These are phyloP conservation scores for Amblyteles armatorius DNA, from an alignment of 2,888 invertebrate species.

Conservation along the genomic window DNA sequence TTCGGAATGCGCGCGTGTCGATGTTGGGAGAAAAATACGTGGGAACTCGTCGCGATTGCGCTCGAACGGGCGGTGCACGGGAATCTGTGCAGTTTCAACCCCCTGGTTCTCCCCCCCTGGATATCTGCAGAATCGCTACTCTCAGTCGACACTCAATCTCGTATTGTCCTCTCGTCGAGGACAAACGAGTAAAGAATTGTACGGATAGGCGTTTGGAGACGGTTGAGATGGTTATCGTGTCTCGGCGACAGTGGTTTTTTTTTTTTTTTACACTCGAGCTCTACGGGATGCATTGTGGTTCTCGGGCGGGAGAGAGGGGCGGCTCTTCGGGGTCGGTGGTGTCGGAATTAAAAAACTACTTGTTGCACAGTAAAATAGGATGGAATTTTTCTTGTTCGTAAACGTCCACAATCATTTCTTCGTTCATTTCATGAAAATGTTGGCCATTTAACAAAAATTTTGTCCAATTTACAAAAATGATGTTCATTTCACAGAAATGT, in stretches of 20 bases:
- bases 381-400: too few species aligned
- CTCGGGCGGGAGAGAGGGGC: conserved; percentile 24
- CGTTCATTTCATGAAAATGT: too few species aligned
- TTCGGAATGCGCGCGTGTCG: neutral
- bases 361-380: neutral
- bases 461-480: too few species aligned
- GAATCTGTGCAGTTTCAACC: neutral
- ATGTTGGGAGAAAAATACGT: conserved; percentile 11
- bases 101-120: conserved; percentile 45
- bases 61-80: conserved; percentile 29
- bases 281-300: conserved; percentile 4
- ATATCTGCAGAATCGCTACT: conserved; percentile 40
- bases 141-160: conserved; percentile 52
- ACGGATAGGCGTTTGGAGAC: neutral
- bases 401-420: too few species aligned
- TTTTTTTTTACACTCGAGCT: conserved; percentile 6
- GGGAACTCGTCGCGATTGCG: conserved; percentile 59
- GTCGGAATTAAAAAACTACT: neutral
- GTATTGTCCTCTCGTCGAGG: conserved; percentile 51
- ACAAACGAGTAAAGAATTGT: conserved; percentile 49
- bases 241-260: conserved; percentile 30
- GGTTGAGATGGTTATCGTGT: conserved; percentile 63
- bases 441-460: too few species aligned
- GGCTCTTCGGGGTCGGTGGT: conserved; percentile 21
- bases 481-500: too few species aligned